These are phyloP conservation scores for Lucinisca nassula DNA, from an alignment of 2,888 invertebrate species.

Conservation along the genomic window DNA sequence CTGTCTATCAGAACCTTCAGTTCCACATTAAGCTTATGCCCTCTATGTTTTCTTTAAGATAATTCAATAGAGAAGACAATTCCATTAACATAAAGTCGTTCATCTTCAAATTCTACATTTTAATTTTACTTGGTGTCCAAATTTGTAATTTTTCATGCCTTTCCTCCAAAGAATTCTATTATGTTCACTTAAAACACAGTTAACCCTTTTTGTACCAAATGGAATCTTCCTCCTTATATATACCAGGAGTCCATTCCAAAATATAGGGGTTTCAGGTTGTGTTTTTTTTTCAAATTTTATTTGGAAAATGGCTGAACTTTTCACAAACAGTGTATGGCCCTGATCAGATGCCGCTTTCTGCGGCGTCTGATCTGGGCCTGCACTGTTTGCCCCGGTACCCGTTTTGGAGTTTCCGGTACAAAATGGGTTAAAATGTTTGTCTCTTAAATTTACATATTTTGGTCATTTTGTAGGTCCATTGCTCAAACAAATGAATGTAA, in stretches of 20 bases:
- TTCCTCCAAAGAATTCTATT: background rate
- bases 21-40: conserved; percentile 63
- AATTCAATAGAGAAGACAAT: conserved; percentile 64
- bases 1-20: conserved; percentile 51
- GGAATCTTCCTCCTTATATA: no score
- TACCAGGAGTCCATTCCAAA: no score
- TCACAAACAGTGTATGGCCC: no score
- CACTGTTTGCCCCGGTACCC: no score
- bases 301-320: no score
- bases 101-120: conserved; percentile 12
- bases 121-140: conserved; percentile 4
- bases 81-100: conserved; percentile 61
- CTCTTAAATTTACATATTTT: background rate
- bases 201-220: no score
- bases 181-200: background rate
- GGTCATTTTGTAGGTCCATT: background rate
- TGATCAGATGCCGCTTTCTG: no score
- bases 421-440: conserved; percentile 4
- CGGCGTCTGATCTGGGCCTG: no score
- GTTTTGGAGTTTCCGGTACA: no score
- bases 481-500: background rate
- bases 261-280: no score
- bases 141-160: background rate
- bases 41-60: conserved; percentile 67
- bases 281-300: no score